Evolutionary conservation across 2,113 vertebrate species (phyloP).

Genomic region (Corythaeola cristata): DNA sequence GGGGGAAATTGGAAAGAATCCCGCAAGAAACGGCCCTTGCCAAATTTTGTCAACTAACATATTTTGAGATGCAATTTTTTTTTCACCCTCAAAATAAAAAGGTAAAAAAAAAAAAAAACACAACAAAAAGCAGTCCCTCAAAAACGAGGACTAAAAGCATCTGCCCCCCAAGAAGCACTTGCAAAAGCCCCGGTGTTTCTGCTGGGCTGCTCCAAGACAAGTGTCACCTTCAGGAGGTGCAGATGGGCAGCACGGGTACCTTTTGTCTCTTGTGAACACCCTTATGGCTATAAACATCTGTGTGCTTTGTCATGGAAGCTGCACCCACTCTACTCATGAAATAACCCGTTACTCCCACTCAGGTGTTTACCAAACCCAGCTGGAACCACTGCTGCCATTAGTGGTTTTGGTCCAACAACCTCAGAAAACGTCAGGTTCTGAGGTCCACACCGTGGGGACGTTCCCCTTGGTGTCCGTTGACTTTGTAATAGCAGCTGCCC

Average conservation of each 20-base stretch:
- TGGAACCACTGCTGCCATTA: background rate
- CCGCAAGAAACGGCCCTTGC: background rate
- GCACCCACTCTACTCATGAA: background rate
- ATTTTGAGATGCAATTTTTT: background rate
- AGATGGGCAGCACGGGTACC: background rate
- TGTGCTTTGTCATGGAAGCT: background rate
- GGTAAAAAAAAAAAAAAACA: background rate
- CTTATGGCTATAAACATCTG: background rate
- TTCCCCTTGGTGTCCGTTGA: background rate
- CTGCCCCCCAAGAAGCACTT: background rate
- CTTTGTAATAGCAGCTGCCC: background rate
- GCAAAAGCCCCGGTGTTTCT: background rate
- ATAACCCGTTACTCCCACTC: background rate
- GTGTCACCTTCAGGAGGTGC: background rate
- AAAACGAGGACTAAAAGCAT: background rate
- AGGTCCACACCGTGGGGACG: rapidly evolving
- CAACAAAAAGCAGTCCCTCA: too few species aligned
- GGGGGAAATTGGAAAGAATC: background rate
- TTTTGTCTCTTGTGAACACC: background rate
- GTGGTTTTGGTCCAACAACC: background rate
- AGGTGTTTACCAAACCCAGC: background rate
- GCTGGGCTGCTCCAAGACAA: rapidly evolving
- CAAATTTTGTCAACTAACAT: rapidly evolving
- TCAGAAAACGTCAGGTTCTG: background rate
- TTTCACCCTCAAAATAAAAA: background rate